A percentile compares a stretch with the other conserved stretches of the same genome.
Conservation (phyloP, 2,797 vertebrate species). For the Mormyrops attenuatus region DNA sequence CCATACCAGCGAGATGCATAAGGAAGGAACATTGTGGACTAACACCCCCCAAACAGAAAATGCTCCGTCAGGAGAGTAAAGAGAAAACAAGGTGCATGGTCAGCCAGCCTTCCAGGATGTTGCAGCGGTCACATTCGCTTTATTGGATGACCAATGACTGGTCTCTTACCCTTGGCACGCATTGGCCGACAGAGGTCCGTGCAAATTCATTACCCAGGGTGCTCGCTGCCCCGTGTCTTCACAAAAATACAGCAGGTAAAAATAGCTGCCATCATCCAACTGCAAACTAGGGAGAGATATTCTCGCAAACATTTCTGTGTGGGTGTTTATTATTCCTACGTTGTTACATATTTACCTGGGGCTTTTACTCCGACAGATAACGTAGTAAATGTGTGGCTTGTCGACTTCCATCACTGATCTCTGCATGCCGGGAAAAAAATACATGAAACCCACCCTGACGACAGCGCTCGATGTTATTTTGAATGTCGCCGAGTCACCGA, state of each 20-base stretch:
- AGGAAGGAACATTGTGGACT: not conserved
- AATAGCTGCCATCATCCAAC: not conserved
- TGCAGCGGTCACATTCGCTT: not conserved
- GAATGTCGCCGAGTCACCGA: not conserved
- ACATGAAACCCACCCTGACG: not conserved
- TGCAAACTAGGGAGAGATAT: not conserved
- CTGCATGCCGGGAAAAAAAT: not conserved
- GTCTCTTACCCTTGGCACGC: not conserved
- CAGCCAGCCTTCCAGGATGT: not conserved
- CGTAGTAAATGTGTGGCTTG: not conserved
- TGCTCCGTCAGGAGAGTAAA: not conserved
- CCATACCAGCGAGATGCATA: not conserved
- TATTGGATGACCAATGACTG: not conserved
- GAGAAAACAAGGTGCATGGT: not conserved
- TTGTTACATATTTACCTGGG: not conserved
- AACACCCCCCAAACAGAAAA: not conserved
- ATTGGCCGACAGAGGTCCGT: not conserved
- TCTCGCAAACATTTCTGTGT: not conserved
- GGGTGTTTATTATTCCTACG: not conserved
- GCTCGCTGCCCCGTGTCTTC: not conserved
- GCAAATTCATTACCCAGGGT: not conserved
- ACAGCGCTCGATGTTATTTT: not conserved
- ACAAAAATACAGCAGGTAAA: not conserved
- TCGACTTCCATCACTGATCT: slow-evolving; percentile 3
- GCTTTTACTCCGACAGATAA: not conserved